Evolutionary conservation across 2,888 invertebrate species (phyloP).

Genomic region (Nasonia oneida): DNA sequence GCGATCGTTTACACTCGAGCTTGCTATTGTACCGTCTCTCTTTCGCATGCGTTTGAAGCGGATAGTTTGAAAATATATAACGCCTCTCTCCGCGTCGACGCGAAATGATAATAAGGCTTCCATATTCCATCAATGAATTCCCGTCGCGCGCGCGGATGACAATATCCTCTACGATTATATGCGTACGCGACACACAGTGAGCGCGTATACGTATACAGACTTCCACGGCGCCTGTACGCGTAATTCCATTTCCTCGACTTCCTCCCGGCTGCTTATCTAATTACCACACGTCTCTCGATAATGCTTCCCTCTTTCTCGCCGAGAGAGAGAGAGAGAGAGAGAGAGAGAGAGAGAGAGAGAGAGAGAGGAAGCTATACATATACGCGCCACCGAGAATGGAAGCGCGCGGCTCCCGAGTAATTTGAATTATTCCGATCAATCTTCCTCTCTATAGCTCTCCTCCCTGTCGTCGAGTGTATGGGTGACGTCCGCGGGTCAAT

Average conservation of each 20-base stretch:
- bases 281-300: conserved; percentile 54
- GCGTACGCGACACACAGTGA: background rate
- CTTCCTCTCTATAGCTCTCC: conserved; percentile 44
- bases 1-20: background rate
- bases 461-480: background rate
- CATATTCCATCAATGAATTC: background rate
- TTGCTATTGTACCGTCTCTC: background rate
- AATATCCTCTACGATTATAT: background rate
- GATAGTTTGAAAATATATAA: background rate
- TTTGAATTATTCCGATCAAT: conserved; percentile 66
- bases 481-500: conserved; percentile 12
- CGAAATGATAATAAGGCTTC: background rate
- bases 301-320: conserved; percentile 14
- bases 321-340: too few species aligned
- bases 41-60: background rate
- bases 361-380: conserved; percentile 26
- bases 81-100: background rate
- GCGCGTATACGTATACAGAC: background rate
- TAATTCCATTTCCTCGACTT: conserved; percentile 49
- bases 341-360: background rate
- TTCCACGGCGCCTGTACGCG: background rate
- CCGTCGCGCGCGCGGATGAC: background rate
- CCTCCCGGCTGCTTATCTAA: conserved; percentile 56
- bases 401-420: conserved; percentile 56
- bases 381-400: conserved; percentile 56